Evolutionary conservation across 1,140 invertebrate species (phyloP), one percentile per base, ranked within the genome.

Genomic region (Drosophila nasuta): DNA sequence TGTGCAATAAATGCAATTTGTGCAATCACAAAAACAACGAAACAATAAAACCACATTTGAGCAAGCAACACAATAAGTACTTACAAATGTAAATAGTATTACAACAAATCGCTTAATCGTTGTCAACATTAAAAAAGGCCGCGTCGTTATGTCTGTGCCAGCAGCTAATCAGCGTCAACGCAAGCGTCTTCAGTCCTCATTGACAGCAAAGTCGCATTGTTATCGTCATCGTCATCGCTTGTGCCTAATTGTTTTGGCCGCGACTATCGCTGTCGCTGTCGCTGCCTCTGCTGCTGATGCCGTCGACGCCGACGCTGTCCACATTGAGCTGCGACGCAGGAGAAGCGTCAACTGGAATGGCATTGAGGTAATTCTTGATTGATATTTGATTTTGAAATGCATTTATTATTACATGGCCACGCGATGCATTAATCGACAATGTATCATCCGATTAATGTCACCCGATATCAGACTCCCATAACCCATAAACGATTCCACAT

Each of bases 291-390:
- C 20, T 20, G 67, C 7, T 17, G 28, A 8, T 41, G 30, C 5
- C 33, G 49, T 13, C 41, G 17, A 46, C 46, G 57, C 5, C 30
- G 28, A 65, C 33, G 75, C 63, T 30, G 65, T 91, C 30, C 82
- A 73, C 77, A 91, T 91, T 20, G 79, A 91, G 73, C 77, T 91
- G 73, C 77, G 85, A 8, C 89, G 89, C 68, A 77, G 79, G 56
- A 79, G 80, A 38, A 91, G 79, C 70, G 74, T 91, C 33, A 73
- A 71, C 17, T 76, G 74, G 43, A 85, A 91, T 79, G 89, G 83
- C 85, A 80, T 91, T 85, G 81, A 91, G 89, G 89, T 91, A 72
- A 85, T 75, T 49, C 52, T 51, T 8, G n/a, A 51, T 65, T 48
- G 69, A 69, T 69, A 56, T 69, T 70, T 62, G 49, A 68, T 73